These are phyloP conservation scores for Pollimyrus isidori DNA, from an alignment of 2,113 vertebrate species.

Conservation along the genomic window DNA sequence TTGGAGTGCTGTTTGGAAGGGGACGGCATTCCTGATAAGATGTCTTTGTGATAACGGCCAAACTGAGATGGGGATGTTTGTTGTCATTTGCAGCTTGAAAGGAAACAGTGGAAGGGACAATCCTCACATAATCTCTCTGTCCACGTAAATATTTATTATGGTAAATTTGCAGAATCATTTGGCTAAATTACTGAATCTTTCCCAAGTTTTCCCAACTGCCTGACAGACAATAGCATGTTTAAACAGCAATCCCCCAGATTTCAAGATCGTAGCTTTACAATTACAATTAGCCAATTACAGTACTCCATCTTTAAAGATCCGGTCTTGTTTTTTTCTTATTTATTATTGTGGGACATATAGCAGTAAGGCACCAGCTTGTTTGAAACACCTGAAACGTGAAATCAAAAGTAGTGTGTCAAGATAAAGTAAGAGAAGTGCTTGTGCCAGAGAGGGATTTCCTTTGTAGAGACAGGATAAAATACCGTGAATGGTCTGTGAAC, in stretches of 20 bases:
- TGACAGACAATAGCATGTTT: conserved; percentile 20
- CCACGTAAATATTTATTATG: conserved; percentile 64
- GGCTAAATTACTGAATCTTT: conserved; percentile 29
- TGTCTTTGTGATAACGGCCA: conserved; percentile 45
- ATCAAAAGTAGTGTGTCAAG: background rate
- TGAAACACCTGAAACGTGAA: background rate
- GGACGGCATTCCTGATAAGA: conserved; percentile 51
- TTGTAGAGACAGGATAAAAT: background rate
- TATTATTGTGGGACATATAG: background rate
- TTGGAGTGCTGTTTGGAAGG: conserved; percentile 54
- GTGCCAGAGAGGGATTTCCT: background rate
- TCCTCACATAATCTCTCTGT: conserved; percentile 47
- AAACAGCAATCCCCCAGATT: conserved; percentile 4
- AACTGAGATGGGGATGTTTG: conserved; percentile 52
- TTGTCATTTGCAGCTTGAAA: conserved; percentile 52
- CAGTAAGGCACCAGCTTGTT: background rate
- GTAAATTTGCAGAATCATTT: conserved; percentile 47
- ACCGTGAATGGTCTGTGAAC: background rate
- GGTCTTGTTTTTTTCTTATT: background rate
- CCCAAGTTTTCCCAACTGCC: conserved; percentile 31
- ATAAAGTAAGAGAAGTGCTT: background rate
- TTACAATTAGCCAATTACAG: background rate
- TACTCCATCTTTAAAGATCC: background rate
- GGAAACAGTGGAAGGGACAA: conserved; percentile 35
- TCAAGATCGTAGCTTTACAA: background rate